A percentile compares a stretch with the other conserved stretches of the same genome.
Conservation (phyloP, 53 echinoderm and acorn worm genomes). For the Luidia sarsii region DNA sequence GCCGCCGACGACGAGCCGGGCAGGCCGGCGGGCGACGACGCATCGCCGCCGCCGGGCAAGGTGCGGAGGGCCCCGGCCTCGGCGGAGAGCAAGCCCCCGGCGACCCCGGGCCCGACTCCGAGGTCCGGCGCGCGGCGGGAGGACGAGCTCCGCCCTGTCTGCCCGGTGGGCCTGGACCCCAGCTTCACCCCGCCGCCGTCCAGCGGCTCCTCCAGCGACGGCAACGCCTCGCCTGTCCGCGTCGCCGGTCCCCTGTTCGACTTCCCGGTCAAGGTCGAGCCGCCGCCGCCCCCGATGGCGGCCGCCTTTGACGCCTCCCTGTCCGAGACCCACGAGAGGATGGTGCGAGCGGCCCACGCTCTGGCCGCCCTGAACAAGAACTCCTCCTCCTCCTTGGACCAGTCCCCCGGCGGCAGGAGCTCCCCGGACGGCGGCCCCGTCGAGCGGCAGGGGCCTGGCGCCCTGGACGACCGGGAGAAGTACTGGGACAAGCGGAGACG, state of each 20-base stretch:
- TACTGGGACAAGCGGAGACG: constrained; percentile 82
- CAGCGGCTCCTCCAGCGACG: constrained; percentile 34
- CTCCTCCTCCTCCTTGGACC: constrained; percentile 10
- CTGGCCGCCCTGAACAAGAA: constrained; percentile 48
- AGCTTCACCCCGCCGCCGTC: constrained; percentile 40
- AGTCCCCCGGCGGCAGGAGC: neutral
- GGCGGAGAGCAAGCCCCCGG: neutral
- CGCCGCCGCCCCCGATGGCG: neutral
- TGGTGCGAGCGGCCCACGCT: constrained; percentile 63
- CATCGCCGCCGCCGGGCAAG: constrained; percentile 7
- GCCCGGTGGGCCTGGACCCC: neutral
- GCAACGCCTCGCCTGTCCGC: constrained; percentile 6
- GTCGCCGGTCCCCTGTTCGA: neutral
- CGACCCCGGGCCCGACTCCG: too few relatives aligned
- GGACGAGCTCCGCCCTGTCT: neutral
- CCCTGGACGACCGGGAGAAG: constrained; percentile 44
- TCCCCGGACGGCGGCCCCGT: neutral
- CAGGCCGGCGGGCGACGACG: neutral
- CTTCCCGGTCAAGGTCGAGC: constrained; percentile 5
- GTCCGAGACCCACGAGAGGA: constrained; percentile 48
- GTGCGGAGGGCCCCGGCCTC: neutral
- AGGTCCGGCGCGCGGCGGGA: neutral
- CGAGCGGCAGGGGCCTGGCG: constrained; percentile 9
- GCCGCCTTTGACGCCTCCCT: constrained; percentile 4
- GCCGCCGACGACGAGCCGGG: neutral